These are phyloP conservation scores for Andrena cerasifolii DNA, from an alignment of 1,140 invertebrate species.

Conservation along the genomic window DNA sequence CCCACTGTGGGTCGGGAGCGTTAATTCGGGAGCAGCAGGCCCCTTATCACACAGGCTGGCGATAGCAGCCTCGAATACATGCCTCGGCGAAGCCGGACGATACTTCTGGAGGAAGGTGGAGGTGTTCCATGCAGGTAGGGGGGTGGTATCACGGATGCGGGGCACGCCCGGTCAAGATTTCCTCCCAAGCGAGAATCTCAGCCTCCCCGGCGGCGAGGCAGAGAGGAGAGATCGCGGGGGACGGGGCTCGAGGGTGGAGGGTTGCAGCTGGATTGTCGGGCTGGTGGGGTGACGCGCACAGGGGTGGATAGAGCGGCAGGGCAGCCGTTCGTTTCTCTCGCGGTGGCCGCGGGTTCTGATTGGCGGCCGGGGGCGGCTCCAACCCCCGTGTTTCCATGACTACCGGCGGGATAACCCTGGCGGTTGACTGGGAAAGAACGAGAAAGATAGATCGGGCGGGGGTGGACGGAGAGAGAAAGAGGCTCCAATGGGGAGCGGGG, in stretches of 20 bases:
- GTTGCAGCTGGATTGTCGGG: constrained; percentile 11
- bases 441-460: constrained; percentile 26
- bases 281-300: constrained; percentile 24
- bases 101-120: constrained; percentile 71
- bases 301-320: constrained; percentile 66
- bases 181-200: constrained; percentile 81
- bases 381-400: constrained; percentile 82
- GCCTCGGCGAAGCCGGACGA: constrained; percentile 28
- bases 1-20: too few relatives aligned
- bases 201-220: constrained; percentile 71
- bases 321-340: constrained; percentile 81
- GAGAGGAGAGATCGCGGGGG: constrained; percentile 48
- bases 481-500: constrained; percentile 8
- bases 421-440: constrained; percentile 63
- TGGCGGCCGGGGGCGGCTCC: constrained; percentile 80
- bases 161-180: constrained; percentile 83
- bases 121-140: constrained; percentile 8
- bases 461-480: constrained; percentile 29
- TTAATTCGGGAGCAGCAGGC: constrained; percentile 53
- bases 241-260: constrained; percentile 14
- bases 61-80: constrained; percentile 10
- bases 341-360: constrained; percentile 82
- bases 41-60: constrained; percentile 21
- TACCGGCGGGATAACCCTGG: constrained; percentile 79
- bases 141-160: constrained; percentile 80